These are phyloP conservation scores for Ciconia stormi DNA, from an alignment of 2,113 vertebrate species.

Conservation along the genomic window DNA sequence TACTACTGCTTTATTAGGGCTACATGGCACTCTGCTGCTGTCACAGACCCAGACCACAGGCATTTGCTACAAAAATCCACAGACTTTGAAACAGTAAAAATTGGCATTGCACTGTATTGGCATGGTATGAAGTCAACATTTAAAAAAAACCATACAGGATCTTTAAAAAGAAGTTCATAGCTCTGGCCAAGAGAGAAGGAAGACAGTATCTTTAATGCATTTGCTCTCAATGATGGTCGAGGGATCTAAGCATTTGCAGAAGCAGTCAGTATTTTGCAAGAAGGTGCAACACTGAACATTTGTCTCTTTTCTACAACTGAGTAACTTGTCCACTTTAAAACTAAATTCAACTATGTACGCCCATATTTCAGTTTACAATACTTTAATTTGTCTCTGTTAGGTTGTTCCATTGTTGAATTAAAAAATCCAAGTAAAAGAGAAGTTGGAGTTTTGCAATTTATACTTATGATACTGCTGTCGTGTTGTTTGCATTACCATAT, in stretches of 20 bases:
- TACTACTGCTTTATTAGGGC: neutral
- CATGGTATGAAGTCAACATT: neutral
- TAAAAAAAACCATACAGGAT: neutral
- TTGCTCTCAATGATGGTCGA: neutral
- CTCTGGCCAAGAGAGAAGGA: neutral
- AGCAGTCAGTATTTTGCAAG: neutral
- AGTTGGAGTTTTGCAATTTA: neutral
- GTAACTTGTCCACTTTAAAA: neutral
- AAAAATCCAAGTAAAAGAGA: neutral
- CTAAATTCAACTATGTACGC: neutral
- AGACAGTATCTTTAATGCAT: neutral
- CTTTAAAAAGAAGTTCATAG: neutral
- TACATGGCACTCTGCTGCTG: neutral
- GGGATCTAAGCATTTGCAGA: neutral
- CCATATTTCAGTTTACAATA: neutral
- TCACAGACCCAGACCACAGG: neutral
- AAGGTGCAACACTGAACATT: neutral
- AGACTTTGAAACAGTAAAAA: neutral
- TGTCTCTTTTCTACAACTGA: neutral
- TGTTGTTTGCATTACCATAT: neutral
- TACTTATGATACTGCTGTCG: accelerated
- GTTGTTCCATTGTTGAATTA: neutral
- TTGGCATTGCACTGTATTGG: neutral
- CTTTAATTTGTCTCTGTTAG: neutral
- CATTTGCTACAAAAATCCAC: neutral